Conservation (phyloP, 2,113 vertebrate species). For the Podocnemis expansa region DNA sequence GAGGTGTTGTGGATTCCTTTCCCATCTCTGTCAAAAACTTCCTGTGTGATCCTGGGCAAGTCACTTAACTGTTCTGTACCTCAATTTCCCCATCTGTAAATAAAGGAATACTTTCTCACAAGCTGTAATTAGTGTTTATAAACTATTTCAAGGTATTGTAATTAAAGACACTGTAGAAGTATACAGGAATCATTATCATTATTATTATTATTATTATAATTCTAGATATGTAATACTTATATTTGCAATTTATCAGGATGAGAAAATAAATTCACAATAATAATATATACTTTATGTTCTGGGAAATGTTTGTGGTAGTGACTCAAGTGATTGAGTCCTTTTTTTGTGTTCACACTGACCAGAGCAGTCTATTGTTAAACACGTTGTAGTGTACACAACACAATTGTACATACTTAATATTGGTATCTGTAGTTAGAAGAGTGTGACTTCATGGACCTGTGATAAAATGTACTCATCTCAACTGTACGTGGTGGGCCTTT, state of each 20-base stretch:
- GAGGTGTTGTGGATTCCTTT: not conserved
- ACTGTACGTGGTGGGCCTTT: not conserved
- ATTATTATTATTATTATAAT: too few relatives aligned
- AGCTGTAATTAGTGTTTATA: conserved; percentile 23
- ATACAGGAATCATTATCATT: conserved; percentile 9
- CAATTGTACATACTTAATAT: not conserved
- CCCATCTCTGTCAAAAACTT: not conserved
- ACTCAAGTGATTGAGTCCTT: not conserved
- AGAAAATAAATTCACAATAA: not conserved
- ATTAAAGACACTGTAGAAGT: conserved; percentile 24
- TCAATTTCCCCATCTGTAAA: not conserved
- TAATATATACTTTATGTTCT: not conserved
- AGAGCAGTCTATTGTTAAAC: not conserved
- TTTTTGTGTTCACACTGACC: not conserved
- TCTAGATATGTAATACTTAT: not conserved
- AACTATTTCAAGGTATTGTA: conserved; percentile 39
- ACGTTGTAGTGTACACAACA: not conserved
- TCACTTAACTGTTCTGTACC: not conserved
- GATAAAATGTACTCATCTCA: not conserved
- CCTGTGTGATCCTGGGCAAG: not conserved
- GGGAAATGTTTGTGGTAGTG: not conserved
- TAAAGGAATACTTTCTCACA: not conserved
- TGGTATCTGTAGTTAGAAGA: not conserved
- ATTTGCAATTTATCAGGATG: not conserved
- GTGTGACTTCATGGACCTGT: not conserved